phyloP scores from a whole-genome alignment of 2,888 invertebrate species.

The Eurytoma californica region DNA sequence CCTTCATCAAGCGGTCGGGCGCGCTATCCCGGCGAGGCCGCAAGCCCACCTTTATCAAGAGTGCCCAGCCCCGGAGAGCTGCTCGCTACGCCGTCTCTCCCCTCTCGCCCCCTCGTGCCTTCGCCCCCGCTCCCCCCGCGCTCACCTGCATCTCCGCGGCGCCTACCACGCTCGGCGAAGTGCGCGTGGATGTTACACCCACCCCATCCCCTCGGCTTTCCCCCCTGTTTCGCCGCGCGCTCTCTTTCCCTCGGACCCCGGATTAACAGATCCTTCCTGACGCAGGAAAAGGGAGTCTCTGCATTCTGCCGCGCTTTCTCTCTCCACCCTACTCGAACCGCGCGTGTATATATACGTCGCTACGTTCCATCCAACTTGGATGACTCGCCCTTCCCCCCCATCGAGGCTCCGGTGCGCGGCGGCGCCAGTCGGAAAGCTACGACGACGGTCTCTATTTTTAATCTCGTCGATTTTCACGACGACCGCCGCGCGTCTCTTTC shows the following conservation, averaged over 20 bases:
- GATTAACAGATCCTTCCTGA: slow-evolving; percentile 56
- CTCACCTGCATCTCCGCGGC: slow-evolving; percentile 56
- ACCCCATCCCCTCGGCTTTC: slow-evolving; percentile 9
- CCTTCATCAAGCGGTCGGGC: slow-evolving; percentile 74
- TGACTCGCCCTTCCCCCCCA: slow-evolving; percentile 57
- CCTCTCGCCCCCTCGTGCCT: slow-evolving; percentile 38
- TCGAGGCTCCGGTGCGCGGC: too few species aligned
- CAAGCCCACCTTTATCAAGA: slow-evolving; percentile 73
- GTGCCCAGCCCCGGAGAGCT: slow-evolving; percentile 64
- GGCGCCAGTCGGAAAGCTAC: too few species aligned
- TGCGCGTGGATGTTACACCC: slow-evolving; percentile 29
- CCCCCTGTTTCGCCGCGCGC: slow-evolving; percentile 47
- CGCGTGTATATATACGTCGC: slow-evolving; percentile 32
- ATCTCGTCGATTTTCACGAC: slow-evolving; percentile 38
- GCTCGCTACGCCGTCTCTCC: slow-evolving; percentile 30
- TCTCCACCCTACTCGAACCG: not conserved
- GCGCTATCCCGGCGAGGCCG: slow-evolving; percentile 20
- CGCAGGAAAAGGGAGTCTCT: slow-evolving; percentile 50
- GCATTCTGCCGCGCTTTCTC: slow-evolving; percentile 41
- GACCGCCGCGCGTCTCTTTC: not conserved
- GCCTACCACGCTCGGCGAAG: slow-evolving; percentile 46
- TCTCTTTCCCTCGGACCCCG: slow-evolving; percentile 49
- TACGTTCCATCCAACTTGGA: slow-evolving; percentile 57
- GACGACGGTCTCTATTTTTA: slow-evolving; percentile 48
- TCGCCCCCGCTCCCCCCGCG: slow-evolving; percentile 29